Evolutionary conservation across 2,888 invertebrate genomes (phyloP), one percentile per base, ranked within the genome.

Genomic region (Scaptomyza tumidula): DNA sequence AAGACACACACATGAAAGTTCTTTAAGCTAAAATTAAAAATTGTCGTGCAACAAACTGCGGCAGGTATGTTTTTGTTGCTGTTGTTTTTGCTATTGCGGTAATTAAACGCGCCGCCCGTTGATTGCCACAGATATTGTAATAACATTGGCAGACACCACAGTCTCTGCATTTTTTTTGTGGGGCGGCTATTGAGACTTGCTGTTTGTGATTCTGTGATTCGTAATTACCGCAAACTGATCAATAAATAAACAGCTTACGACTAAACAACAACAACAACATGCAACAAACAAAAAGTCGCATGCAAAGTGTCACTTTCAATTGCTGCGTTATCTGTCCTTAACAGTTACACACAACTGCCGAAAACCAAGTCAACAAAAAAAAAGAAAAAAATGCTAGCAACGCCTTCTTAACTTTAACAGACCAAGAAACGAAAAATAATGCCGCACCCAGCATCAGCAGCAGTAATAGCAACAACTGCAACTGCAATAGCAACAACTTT

Each of bases 201-300:
- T 60, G 54, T 44, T 60, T 35, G 43, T 29, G 58, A 61, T 62
- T 16, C 41, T 68, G 60, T 39, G 66, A 50, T 48, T 59, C 80
- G 84, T 72, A 81, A 81, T 81, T 81, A 87, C 72, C 56, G 66
- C 82, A 54, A 54, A 46, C 56, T 75, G 72, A 83, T 82, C 83
- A 79, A 88, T 88, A 83, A 88, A 86, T 86, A 82, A 87, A 83
- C 66, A 86, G 86, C 76, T 82, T 71, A 68, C 67, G 44, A 9
- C 59, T 62, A 41, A 56, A 10, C 78, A 71, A n/a, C 62, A 61
- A 39, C 55, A 59, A 45, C 61, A 72, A 44, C 41, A 83, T 64
- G 60, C 59, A 59, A 59, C 62, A 6, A 33, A 39, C 14, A 39
- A 50, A 50, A 50, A 37, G 50, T 52, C 50, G 24, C 10, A 52